phyloP scores from a whole-genome alignment of 2,797 vertebrate species.

The Cossypha niveicapilla region DNA sequence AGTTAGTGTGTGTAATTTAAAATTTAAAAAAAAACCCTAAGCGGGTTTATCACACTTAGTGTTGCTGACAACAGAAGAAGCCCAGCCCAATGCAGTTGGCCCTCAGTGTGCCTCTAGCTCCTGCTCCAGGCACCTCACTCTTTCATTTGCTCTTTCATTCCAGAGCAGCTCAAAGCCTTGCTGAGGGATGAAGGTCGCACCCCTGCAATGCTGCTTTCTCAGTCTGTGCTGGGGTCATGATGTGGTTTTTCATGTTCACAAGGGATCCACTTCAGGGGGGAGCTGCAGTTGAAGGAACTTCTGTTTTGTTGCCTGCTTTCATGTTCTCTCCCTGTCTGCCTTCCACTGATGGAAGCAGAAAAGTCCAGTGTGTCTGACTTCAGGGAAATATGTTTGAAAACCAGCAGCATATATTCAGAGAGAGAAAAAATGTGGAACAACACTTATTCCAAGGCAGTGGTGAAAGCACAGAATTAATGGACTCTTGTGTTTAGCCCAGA shows the following conservation, averaged over 20 bases:
- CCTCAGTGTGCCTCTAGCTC: not conserved
- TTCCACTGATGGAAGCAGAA: not conserved
- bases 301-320: not conserved
- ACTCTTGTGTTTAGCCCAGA: not conserved
- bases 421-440: not conserved
- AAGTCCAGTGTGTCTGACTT: not conserved
- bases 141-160: not conserved
- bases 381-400: not conserved
- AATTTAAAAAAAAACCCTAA: rapidly evolving
- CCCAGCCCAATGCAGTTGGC: not conserved
- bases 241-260: not conserved
- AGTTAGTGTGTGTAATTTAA: not conserved
- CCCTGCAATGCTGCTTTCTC: not conserved
- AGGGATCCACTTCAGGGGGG: not conserved
- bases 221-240: rapidly evolving
- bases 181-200: rapidly evolving
- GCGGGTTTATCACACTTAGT: not conserved
- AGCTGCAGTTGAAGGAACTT: not conserved
- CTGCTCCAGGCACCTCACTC: not conserved
- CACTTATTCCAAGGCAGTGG: not conserved
- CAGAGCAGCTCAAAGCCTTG: not conserved
- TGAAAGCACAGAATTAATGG: not conserved
- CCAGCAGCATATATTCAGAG: not conserved
- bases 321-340: not conserved
- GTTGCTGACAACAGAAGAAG: not conserved